A percentile compares a stretch with the other conserved stretches of the same genome.
phyloP scores from a whole-genome alignment of 2,888 invertebrate genomes.

The Drosophila mettleri region DNA sequence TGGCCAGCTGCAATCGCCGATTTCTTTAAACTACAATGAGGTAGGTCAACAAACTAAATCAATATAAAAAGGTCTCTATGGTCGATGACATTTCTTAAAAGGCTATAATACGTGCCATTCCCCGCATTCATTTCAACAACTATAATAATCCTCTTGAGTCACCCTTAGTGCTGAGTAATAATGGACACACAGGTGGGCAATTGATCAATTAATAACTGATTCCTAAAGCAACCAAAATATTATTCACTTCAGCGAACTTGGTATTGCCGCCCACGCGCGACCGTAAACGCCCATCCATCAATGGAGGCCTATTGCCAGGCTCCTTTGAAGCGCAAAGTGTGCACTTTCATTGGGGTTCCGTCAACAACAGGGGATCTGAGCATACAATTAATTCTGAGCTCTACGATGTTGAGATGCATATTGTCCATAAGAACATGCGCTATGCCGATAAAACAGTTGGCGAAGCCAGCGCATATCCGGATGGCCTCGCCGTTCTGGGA shows the following conservation, averaged over 20 bases:
- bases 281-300: slow-evolving; percentile 61
- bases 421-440: slow-evolving; percentile 88
- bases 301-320: slow-evolving; percentile 58
- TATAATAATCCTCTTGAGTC: slow-evolving; percentile 87
- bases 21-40: slow-evolving; percentile 30
- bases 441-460: slow-evolving; percentile 84
- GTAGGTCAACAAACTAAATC: slow-evolving; percentile 33
- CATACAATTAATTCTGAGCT: slow-evolving; percentile 82
- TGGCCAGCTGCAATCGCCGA: slow-evolving; percentile 58
- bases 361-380: slow-evolving; percentile 88
- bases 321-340: slow-evolving; percentile 70
- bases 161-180: slow-evolving; percentile 88
- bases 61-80: neutral
- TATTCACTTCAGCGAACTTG: slow-evolving; percentile 48
- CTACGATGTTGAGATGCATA: slow-evolving; percentile 88
- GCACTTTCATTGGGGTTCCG: slow-evolving; percentile 90
- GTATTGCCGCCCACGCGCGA: slow-evolving; percentile 38
- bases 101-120: slow-evolving; percentile 33
- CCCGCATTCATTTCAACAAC: slow-evolving; percentile 81
- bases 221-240: neutral
- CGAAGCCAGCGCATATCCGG: slow-evolving; percentile 85
- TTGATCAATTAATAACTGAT: neutral
- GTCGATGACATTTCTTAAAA: slow-evolving; percentile 3
- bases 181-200: slow-evolving; percentile 87
- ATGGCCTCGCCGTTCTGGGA: slow-evolving; percentile 88